Evolutionary conservation across 1,140 invertebrate species (phyloP).

Genomic region (Saxidomus purpurata): DNA sequence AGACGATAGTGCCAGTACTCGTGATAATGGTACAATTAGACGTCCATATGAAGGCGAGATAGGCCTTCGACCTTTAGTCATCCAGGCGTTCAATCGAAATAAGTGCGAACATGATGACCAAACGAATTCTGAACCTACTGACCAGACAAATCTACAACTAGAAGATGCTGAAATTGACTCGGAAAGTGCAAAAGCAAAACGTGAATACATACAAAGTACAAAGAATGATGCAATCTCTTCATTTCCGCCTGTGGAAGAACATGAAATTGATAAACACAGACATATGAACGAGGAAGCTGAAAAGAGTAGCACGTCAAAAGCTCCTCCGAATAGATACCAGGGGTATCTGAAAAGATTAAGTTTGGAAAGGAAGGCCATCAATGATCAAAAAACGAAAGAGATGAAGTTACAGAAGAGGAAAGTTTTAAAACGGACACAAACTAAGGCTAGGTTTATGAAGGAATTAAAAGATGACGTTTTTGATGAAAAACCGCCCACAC

Average conservation of each 20-base stretch:
- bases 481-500: background rate
- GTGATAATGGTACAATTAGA: conserved; percentile 21
- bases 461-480: conserved; percentile 33
- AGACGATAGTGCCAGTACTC: background rate
- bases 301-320: conserved; percentile 13
- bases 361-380: background rate
- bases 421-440: conserved; percentile 31
- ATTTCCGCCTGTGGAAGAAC: conserved; percentile 49
- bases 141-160: too few relatives aligned
- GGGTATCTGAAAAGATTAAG: conserved; percentile 46
- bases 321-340: background rate
- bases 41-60: background rate
- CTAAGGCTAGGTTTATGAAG: background rate
- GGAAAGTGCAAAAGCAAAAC: background rate
- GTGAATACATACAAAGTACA: background rate
- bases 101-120: too few relatives aligned
- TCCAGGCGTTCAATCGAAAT: background rate
- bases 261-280: conserved; percentile 52
- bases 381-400: conserved; percentile 26
- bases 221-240: conserved; percentile 10
- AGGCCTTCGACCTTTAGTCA: background rate
- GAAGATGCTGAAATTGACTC: too few relatives aligned
- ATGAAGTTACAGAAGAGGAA: conserved; percentile 6
- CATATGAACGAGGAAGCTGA: conserved; percentile 54
- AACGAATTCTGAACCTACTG: background rate